Percentiles rank a stretch among this genome's conserved stretches.
phyloP scores from a whole-genome alignment of 2,888 invertebrate genomes.

The Drosophila paramelanica region DNA sequence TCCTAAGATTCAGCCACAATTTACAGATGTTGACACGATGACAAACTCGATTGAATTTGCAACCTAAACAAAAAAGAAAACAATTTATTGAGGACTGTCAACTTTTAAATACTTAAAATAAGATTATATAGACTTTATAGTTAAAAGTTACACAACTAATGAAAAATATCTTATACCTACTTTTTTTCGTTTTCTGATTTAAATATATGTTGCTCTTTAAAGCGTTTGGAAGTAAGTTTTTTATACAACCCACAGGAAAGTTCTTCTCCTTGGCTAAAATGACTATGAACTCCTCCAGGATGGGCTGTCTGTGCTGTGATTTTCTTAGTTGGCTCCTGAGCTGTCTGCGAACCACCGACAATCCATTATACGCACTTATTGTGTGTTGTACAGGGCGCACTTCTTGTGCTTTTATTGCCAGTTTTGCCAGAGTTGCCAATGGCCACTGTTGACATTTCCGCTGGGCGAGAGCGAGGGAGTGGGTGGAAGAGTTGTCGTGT shows the following conservation, averaged over 20 bases:
- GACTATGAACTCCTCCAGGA: conserved; percentile 4
- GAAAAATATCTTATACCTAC: not conserved
- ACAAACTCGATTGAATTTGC: conserved; percentile 2
- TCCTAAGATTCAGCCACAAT: not conserved
- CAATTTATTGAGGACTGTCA: too few species aligned
- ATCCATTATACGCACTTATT: conserved; percentile 62
- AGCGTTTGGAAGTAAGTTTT: not conserved
- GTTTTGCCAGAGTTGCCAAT: conserved; percentile 24
- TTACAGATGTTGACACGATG: not conserved
- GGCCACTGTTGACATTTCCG: conserved; percentile 67
- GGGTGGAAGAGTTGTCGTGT: conserved; percentile 29
- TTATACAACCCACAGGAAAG: not conserved
- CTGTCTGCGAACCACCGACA: conserved; percentile 35
- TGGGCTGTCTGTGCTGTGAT: not conserved
- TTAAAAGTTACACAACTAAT: too few species aligned
- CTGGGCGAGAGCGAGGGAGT: not conserved
- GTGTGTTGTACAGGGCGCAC: conserved; percentile 16
- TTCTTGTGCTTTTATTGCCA: conserved; percentile 46
- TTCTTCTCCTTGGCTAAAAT: not conserved
- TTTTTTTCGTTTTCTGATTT: not conserved
- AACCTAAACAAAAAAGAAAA: too few species aligned
- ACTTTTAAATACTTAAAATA: too few species aligned
- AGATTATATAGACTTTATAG: too few species aligned
- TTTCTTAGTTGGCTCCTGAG: conserved; percentile 19
- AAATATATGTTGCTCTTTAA: not conserved